Base-by-base conservation (phyloP, 2,888 invertebrate species). In the Sicus ferrugineus region DNA sequence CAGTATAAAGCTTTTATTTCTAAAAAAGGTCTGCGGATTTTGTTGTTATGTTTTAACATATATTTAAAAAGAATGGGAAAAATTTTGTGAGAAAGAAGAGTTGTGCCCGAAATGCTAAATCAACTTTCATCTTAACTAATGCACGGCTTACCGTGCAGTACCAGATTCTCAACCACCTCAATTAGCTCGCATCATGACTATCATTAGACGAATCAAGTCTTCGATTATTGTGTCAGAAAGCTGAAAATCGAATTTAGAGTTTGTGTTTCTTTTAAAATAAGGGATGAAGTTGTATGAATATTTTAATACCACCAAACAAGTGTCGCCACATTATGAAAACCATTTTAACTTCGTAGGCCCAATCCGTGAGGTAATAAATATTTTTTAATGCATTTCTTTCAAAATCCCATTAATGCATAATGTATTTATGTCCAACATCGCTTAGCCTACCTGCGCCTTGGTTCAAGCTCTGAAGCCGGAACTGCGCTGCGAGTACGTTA, bases 401-500 rank as follows among this genome's bases (percentile, higher is more conserved):
- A 62, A 38, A 28, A 23, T 26, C 11, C 19, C 28, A 65, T 26
- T 38, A 52, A 63, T 48, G 14, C 4, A 21, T 21, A 4, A 19
- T 34, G 9, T 42, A 0, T 26, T 6, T 42, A 21, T 54, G 16
- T 38, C 2, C 6, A 52, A 4, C 6, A 14, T 54, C 28, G 7
- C 19, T 19, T 9, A 73, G 73, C 69, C 62, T 16, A 50, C 64
- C 16, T 73, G 73, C 34, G 67, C 69, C 11, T 16, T 58, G 21
- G 71, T 75, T 3, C 23, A 56, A 26, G 58, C 69, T 1, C n/a
- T 75, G 56, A 58, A 68, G 5, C 7, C 31, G 19, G 26, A 62
- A 11, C 48, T 83, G 3, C 81, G 85, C 59, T 87, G 87, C 72
- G 58, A 74, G 2, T 86, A 83, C 81, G 80, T 86, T 2, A 74